A percentile compares a stretch with the other conserved stretches of the same genome.
phyloP scores from a whole-genome alignment of 2,888 invertebrate species.

The Gryllus longicercus region DNA sequence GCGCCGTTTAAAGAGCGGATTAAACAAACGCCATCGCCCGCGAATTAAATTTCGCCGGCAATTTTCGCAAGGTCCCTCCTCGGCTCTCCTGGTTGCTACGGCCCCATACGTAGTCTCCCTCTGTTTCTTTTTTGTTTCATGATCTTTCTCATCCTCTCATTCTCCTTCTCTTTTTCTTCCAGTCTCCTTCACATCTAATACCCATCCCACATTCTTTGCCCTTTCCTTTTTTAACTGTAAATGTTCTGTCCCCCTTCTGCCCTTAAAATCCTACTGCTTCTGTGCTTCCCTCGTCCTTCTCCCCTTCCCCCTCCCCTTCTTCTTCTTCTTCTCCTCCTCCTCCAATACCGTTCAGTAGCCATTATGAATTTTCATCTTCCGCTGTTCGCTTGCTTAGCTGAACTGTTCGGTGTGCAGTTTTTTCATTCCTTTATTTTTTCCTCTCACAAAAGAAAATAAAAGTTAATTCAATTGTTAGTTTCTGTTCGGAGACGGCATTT shows the following conservation, averaged over 20 bases:
- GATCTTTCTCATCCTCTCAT: no score
- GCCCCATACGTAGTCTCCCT: no score
- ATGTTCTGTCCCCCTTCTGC: no score
- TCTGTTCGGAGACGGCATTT: not conserved
- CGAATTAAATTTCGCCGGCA: not conserved
- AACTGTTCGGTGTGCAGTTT: not conserved
- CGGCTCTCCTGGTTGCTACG: no score
- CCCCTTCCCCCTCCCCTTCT: not conserved
- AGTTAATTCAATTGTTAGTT: not conserved
- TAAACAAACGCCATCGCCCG: conserved; percentile 4
- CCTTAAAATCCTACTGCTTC: no score
- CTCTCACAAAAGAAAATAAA: not conserved
- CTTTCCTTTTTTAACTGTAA: no score
- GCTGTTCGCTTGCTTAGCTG: not conserved
- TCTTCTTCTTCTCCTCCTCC: no score
- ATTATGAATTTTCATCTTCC: not conserved
- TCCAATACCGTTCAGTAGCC: not conserved
- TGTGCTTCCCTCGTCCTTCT: not conserved
- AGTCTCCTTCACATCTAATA: no score
- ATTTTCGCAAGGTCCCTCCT: not conserved
- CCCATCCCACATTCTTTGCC: no score
- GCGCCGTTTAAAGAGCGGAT: not conserved
- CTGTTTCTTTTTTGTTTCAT: no score
- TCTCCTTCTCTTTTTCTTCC: no score
- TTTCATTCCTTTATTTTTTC: not conserved